Evolutionary conservation across 2,797 vertebrate genomes (phyloP).

Genomic region (Anisognathus igniventris): DNA sequence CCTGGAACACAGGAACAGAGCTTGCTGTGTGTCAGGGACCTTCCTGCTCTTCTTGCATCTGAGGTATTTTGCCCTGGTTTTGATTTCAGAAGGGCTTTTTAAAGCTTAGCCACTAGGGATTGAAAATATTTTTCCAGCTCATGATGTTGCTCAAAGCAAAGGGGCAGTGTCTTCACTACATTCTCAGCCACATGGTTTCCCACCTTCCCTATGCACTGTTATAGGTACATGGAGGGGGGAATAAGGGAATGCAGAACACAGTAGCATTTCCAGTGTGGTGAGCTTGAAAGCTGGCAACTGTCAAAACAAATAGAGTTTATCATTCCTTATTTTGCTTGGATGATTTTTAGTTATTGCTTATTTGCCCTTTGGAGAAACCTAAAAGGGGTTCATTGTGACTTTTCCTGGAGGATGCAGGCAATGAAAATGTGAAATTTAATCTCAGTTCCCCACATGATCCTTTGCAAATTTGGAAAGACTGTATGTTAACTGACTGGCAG

Average conservation of each 20-base stretch:
- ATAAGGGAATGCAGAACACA: background rate
- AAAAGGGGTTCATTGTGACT: background rate
- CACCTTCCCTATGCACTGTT: background rate
- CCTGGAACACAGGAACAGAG: slow-evolving; percentile 8
- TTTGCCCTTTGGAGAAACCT: background rate
- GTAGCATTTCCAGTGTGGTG: background rate
- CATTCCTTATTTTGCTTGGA: background rate
- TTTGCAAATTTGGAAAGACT: background rate
- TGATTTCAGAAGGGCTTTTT: background rate
- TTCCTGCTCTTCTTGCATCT: background rate
- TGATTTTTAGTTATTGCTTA: background rate
- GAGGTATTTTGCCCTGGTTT: background rate
- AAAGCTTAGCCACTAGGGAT: background rate
- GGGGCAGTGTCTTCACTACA: background rate
- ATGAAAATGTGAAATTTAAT: background rate
- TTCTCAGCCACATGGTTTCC: background rate
- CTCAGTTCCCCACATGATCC: background rate
- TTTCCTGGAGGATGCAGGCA: background rate
- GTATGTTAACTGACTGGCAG: background rate
- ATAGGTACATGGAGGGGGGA: background rate
- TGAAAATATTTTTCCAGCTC: background rate
- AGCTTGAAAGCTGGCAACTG: background rate
- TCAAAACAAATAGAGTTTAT: background rate
- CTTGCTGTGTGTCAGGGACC: background rate
- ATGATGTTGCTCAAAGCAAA: background rate